Evolutionary conservation across 2,113 vertebrate genomes (phyloP).

Genomic region (Myxocyprinus asiaticus): DNA sequence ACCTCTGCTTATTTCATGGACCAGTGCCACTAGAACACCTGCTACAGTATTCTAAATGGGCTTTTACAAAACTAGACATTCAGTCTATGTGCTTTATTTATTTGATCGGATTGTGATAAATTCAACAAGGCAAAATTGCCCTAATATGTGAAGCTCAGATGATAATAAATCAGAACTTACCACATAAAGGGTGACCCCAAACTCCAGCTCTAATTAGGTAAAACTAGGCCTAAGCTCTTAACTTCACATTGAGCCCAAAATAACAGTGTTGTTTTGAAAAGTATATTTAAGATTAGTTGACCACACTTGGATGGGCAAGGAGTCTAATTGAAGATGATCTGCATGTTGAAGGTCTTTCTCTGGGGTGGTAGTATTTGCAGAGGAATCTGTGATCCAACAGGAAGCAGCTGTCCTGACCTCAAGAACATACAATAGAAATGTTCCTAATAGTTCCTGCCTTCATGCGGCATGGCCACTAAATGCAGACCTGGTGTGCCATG

Average conservation of each 20-base stretch:
- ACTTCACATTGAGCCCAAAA: background rate
- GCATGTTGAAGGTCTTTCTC: conserved; percentile 21
- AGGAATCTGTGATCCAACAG: conserved; percentile 8
- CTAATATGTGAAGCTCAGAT: too few relatives aligned
- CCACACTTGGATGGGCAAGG: background rate
- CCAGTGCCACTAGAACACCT: background rate
- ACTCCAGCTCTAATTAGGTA: too few relatives aligned
- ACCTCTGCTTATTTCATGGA: conserved; percentile 1
- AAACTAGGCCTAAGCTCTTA: background rate
- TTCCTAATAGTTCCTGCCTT: conserved; percentile 15
- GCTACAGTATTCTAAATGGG: too few relatives aligned
- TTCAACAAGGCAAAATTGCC: too few relatives aligned
- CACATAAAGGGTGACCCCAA: too few relatives aligned
- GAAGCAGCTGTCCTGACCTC: conserved; percentile 44
- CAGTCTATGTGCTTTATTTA: too few relatives aligned
- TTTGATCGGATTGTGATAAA: too few relatives aligned
- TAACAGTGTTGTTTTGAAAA: background rate
- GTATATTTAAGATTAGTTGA: conserved; percentile 19
- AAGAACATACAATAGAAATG: conserved; percentile 36
- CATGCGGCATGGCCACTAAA: conserved; percentile 36
- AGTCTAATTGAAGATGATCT: conserved; percentile 19
- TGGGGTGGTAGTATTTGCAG: conserved; percentile 15
- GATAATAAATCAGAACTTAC: too few relatives aligned
- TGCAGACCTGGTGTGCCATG: conserved; percentile 34
- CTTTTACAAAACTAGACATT: too few relatives aligned